Percentiles rank a stretch among this genome's conserved stretches.
Evolutionary conservation across 2,797 vertebrate species (phyloP).

Genomic region (Spinus olivaceus): DNA sequence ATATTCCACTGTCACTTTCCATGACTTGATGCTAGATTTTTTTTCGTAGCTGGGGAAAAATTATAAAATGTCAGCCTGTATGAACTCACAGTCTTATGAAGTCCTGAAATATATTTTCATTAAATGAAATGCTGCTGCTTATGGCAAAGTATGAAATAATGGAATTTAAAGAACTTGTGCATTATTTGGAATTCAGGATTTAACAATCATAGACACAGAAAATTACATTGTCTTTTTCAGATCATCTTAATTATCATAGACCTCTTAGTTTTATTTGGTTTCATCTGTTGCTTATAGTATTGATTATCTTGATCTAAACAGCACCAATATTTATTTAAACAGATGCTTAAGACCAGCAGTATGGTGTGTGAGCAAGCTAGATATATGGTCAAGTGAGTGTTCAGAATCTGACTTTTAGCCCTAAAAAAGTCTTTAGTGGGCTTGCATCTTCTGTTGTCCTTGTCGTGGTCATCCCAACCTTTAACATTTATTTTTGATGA

Average conservation of each 20-base stretch:
- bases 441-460: not conserved
- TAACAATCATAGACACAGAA: not conserved
- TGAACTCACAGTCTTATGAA: not conserved
- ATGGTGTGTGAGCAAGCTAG: not conserved
- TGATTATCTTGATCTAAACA: not conserved
- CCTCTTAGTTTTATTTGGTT: not conserved
- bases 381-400: not conserved
- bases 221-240: not conserved
- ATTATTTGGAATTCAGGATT: not conserved
- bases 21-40: not conserved
- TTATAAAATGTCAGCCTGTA: not conserved
- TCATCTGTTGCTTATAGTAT: not conserved
- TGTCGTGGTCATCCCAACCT: conserved; percentile 28
- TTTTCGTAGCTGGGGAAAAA: not conserved
- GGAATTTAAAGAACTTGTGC: not conserved
- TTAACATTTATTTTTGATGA: conserved; percentile 40
- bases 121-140: not conserved
- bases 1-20: conserved; percentile 5
- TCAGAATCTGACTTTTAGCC: conserved; percentile 20
- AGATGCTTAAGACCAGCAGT: not conserved
- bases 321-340: not conserved
- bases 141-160: not conserved
- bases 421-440: not conserved
- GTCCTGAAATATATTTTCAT: not conserved
- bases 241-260: not conserved